phyloP scores from a whole-genome alignment of 2,113 vertebrate genomes.

The Bothrops jararaca region DNA sequence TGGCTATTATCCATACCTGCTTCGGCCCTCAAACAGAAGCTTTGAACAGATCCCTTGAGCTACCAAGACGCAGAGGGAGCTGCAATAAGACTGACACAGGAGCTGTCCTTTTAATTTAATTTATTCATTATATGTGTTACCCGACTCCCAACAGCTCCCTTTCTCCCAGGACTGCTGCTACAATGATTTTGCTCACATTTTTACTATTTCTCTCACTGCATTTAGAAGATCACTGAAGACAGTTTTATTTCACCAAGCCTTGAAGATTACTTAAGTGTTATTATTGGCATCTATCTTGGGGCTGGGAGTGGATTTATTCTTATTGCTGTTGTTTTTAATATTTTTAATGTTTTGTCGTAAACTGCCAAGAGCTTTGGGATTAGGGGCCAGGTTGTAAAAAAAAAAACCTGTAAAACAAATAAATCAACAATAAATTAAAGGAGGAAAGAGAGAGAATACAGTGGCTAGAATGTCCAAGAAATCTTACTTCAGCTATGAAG shows the following conservation, averaged over 20 bases:
- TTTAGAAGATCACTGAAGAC: background rate
- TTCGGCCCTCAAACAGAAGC: background rate
- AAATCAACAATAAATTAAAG: background rate
- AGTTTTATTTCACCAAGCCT: background rate
- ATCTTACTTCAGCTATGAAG: background rate
- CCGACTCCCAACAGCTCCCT: background rate
- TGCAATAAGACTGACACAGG: background rate
- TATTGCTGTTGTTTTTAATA: background rate
- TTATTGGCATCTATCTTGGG: background rate
- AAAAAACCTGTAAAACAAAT: background rate
- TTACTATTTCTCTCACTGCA: background rate
- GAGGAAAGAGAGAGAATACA: background rate
- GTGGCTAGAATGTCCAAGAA: background rate
- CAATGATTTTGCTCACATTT: background rate
- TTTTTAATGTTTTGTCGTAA: background rate
- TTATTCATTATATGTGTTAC: background rate
- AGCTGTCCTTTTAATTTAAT: background rate
- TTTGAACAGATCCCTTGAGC: background rate
- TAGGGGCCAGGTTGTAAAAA: background rate
- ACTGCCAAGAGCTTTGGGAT: background rate
- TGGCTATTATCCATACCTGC: background rate
- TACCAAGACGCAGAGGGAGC: background rate
- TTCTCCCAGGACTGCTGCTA: background rate
- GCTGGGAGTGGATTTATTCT: background rate
- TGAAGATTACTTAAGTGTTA: background rate